phyloP scores from a whole-genome alignment of 2,888 invertebrate species.

The Smittia sp. region DNA sequence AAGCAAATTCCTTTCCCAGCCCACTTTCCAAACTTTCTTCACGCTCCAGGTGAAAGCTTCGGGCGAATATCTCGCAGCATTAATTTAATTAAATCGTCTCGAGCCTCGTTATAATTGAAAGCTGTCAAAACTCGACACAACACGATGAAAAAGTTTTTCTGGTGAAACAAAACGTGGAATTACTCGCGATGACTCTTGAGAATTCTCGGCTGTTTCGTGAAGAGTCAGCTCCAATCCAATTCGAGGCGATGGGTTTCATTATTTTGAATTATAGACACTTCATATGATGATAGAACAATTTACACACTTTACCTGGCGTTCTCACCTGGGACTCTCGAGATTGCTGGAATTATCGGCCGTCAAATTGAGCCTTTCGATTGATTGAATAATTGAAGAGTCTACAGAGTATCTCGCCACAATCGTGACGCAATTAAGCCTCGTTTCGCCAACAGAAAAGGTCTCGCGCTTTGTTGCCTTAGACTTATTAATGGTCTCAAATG shows the following conservation, averaged over 20 bases:
- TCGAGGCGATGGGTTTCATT: slow-evolving; percentile 36
- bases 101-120: background rate
- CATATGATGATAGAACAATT: slow-evolving; percentile 40
- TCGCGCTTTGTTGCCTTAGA: background rate
- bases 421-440: slow-evolving; percentile 3
- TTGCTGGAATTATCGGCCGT: background rate
- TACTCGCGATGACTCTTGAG: slow-evolving; percentile 32
- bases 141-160: background rate
- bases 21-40: background rate
- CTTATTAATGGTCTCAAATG: slow-evolving; percentile 26
- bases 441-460: slow-evolving; percentile 1
- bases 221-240: slow-evolving; percentile 3
- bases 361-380: slow-evolving; percentile 33
- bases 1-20: no score
- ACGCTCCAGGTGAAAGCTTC: background rate
- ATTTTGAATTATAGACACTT: slow-evolving; percentile 41
- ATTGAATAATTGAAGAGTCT: slow-evolving; percentile 39
- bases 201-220: slow-evolving; percentile 1
- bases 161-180: slow-evolving; percentile 41
- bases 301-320: slow-evolving; percentile 10
- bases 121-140: slow-evolving; percentile 27
- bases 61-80: background rate
- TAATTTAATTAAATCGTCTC: slow-evolving; percentile 7
- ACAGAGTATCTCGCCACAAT: background rate
- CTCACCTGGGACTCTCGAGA: slow-evolving; percentile 9